Conservation (phyloP, 2,797 vertebrate genomes). For the Novumbra hubbsi region DNA sequence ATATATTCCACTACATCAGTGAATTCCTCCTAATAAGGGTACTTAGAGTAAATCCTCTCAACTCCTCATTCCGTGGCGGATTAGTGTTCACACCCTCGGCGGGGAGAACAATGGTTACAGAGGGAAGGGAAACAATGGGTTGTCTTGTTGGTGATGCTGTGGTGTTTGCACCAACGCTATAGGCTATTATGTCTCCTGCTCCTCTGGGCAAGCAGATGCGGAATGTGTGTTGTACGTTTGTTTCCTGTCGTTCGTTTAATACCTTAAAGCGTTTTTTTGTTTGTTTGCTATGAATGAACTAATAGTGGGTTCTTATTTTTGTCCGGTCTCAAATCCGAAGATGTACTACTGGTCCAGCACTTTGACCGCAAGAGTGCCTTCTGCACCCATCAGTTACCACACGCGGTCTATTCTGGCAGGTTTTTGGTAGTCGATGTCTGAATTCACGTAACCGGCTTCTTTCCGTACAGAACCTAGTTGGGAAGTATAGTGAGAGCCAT, state of each 20-base stretch:
- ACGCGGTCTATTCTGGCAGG: too few relatives aligned
- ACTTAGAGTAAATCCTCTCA: constrained; percentile 73
- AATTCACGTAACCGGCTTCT: constrained; percentile 7
- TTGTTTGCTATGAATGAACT: too few relatives aligned
- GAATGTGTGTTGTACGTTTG: background rate
- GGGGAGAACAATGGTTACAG: constrained; percentile 64
- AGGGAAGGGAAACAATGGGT: constrained; percentile 64
- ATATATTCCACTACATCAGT: constrained; percentile 57
- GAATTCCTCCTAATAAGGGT: constrained; percentile 74
- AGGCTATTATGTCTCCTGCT: constrained; percentile 3
- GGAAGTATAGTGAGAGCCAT: background rate
- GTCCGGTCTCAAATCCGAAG: too few relatives aligned
- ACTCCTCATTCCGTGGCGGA: constrained; percentile 67
- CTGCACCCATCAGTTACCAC: too few relatives aligned
- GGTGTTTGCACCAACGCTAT: constrained; percentile 47
- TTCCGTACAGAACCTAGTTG: background rate
- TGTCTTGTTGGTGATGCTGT: constrained; percentile 52
- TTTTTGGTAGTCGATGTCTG: constrained; percentile 18
- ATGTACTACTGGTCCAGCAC: too few relatives aligned
- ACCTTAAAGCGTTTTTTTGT: too few relatives aligned
- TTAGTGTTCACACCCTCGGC: constrained; percentile 67
- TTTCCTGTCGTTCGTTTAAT: constrained; percentile 26
- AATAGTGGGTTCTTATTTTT: too few relatives aligned
- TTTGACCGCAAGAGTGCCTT: too few relatives aligned
- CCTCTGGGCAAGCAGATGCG: background rate